phyloP scores from a whole-genome alignment of 2,797 vertebrate species.

The Propithecus deckenii region DNA sequence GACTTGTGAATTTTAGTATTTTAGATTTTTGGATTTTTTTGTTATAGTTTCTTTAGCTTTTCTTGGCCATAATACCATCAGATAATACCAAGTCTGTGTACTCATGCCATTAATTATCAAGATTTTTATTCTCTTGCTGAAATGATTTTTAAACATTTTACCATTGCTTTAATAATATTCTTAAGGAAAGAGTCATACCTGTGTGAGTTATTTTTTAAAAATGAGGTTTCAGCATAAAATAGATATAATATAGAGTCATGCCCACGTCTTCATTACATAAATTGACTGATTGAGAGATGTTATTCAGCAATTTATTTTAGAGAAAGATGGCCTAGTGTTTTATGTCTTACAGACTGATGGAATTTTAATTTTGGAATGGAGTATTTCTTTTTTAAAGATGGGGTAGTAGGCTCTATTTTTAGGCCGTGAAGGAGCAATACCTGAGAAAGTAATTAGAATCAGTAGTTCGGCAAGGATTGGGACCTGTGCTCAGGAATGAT shows the following conservation, averaged over 20 bases:
- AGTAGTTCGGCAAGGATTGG: neutral
- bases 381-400: neutral
- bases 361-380: slow-evolving; percentile 3
- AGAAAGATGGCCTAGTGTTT: neutral
- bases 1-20: neutral
- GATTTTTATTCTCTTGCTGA: neutral
- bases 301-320: neutral
- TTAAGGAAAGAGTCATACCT: neutral
- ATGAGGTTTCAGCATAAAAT: neutral
- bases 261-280: neutral
- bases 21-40: neutral
- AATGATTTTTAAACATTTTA: neutral
- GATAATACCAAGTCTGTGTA: neutral
- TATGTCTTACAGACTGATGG: neutral
- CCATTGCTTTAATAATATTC: neutral
- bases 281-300: neutral
- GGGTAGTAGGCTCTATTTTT: neutral
- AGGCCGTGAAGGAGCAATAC: neutral
- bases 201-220: neutral
- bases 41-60: neutral
- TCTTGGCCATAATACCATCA: neutral
- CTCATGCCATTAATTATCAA: neutral
- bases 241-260: neutral
- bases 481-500: neutral
- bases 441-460: neutral